Evolutionary conservation across 2,797 vertebrate species (phyloP).

Genomic region (Aulostomus chinensis): DNA sequence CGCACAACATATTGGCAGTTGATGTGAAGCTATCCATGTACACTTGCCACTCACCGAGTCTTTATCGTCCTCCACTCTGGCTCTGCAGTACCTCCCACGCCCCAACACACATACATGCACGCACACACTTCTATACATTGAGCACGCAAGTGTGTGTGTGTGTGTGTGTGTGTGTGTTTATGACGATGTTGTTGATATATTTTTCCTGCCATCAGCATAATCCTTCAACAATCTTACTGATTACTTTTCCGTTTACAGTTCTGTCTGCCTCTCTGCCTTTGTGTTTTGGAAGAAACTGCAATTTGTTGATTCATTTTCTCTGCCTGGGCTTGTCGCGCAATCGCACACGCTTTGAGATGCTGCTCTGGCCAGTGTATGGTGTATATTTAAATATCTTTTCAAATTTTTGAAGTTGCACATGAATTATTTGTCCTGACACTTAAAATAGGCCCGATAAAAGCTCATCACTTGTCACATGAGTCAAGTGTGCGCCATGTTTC

Average conservation of each 20-base stretch:
- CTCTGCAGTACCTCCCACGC: slow-evolving; percentile 59
- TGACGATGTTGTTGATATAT: slow-evolving; percentile 52
- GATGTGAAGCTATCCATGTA: slow-evolving; percentile 92
- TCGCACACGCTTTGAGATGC: slow-evolving; percentile 37
- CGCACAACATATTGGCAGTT: slow-evolving; percentile 99
- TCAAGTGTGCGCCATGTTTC: slow-evolving; percentile 42
- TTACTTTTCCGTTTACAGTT: slow-evolving; percentile 56
- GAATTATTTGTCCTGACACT: slow-evolving; percentile 53
- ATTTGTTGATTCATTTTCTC: slow-evolving; percentile 41
- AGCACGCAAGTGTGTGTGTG: slow-evolving; percentile 12
- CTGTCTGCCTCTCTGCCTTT: slow-evolving; percentile 19
- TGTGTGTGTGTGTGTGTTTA: slow-evolving; percentile 36
- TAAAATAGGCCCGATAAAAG: slow-evolving; percentile 54
- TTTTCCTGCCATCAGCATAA: slow-evolving; percentile 54
- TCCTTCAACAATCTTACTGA: slow-evolving; percentile 62
- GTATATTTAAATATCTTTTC: slow-evolving; percentile 51
- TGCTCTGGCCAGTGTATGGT: slow-evolving; percentile 28
- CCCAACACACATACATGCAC: slow-evolving; percentile 11
- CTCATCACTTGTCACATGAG: slow-evolving; percentile 60
- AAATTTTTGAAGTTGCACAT: slow-evolving; percentile 37
- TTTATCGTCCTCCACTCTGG: slow-evolving; percentile 75
- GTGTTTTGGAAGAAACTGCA: slow-evolving; percentile 23
- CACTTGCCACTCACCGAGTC: slow-evolving; percentile 94
- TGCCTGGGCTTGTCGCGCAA: slow-evolving; percentile 29
- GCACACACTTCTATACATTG: slow-evolving; percentile 8